These are phyloP conservation scores for Cancer borealis DNA, from an alignment of 2,888 invertebrate species.

Conservation along the genomic window DNA sequence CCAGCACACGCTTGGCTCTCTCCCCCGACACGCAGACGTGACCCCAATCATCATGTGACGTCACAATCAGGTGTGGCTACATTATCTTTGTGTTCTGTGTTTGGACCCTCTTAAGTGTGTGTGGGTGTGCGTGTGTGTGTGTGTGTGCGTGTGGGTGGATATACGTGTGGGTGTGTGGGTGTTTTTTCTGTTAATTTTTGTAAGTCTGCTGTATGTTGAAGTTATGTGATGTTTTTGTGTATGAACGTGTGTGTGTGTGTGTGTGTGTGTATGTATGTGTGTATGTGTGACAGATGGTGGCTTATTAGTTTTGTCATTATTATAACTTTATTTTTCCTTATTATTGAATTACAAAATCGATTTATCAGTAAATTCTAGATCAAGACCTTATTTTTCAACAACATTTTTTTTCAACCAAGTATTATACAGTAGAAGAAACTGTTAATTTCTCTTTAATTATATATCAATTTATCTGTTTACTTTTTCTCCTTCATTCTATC, in stretches of 20 bases:
- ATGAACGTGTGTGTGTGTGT: background rate
- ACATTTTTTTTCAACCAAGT: too few species aligned
- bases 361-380: too few species aligned
- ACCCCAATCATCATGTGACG: slow-evolving; percentile 48
- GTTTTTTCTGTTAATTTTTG: background rate
- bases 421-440: too few species aligned
- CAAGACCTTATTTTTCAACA: too few species aligned
- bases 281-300: background rate
- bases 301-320: background rate
- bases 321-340: background rate
- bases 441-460: too few species aligned
- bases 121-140: slow-evolving; percentile 36
- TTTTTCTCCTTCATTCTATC: too few species aligned
- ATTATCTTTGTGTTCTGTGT: slow-evolving; percentile 33
- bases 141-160: background rate
- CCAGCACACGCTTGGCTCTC: slow-evolving; percentile 68
- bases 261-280: too few species aligned
- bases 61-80: slow-evolving; percentile 62
- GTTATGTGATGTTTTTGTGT: background rate
- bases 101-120: background rate
- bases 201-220: background rate
- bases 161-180: slow-evolving; percentile 20
- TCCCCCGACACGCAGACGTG: slow-evolving; percentile 64
- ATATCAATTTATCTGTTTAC: too few species aligned
- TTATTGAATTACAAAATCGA: background rate